These are phyloP conservation scores for Anastrepha ludens DNA, from an alignment of 1,140 invertebrate species.

Conservation along the genomic window DNA sequence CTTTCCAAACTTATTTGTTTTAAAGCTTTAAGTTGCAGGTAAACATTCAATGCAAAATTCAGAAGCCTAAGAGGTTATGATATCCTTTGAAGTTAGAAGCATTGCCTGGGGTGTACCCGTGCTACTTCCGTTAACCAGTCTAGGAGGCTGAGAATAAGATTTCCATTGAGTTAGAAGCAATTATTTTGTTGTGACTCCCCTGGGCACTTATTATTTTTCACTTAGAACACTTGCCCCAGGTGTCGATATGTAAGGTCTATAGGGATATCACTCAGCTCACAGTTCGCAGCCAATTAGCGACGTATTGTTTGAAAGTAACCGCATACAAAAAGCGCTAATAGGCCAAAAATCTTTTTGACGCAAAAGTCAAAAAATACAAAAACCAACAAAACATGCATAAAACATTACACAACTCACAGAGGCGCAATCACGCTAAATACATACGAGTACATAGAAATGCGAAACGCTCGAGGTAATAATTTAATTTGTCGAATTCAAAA, in stretches of 20 bases:
- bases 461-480: constrained; percentile 64
- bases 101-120: no score
- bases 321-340: constrained; percentile 24
- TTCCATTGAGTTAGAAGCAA: no score
- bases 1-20: no score
- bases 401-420: not conserved
- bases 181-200: no score
- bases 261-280: not conserved
- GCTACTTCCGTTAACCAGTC: no score
- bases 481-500: constrained; percentile 63
- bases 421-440: not conserved
- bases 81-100: no score
- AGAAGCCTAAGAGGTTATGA: no score
- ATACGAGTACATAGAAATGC: constrained; percentile 43
- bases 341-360: constrained; percentile 29
- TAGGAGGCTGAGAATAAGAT: no score
- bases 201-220: constrained; percentile 19
- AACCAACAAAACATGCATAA: not conserved
- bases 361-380: constrained; percentile 14
- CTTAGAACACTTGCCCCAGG: not conserved
- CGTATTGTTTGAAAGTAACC: constrained; percentile 30
- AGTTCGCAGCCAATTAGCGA: constrained; percentile 14
- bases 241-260: not conserved
- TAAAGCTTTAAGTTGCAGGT: no score
- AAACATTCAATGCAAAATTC: no score